Conservation (phyloP, 2,113 vertebrate species). For the Numida meleagris region DNA sequence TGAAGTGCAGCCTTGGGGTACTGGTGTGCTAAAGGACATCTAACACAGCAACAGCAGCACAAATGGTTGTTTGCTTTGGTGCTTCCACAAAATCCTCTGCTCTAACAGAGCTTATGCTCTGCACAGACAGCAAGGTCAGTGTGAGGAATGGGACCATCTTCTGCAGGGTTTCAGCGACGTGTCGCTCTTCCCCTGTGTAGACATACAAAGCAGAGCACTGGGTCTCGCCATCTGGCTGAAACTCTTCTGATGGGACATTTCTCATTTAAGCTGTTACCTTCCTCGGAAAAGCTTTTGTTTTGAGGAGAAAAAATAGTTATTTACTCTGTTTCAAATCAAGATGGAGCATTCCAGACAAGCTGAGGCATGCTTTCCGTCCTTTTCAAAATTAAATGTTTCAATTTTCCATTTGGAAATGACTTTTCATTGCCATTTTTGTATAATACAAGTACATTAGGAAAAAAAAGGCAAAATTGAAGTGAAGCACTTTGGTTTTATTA, state of each 20-base stretch:
- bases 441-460: not conserved
- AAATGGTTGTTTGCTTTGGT: not conserved
- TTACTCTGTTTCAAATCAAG: not conserved
- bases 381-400: not conserved
- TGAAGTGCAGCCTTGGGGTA: fast-evolving
- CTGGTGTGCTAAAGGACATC: not conserved
- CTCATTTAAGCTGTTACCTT: not conserved
- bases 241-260: fast-evolving
- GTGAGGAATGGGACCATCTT: fast-evolving
- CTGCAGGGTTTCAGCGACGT: fast-evolving
- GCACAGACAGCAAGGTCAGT: not conserved
- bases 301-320: not conserved
- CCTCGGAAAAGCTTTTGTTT: not conserved
- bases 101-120: not conserved
- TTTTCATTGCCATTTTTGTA: not conserved
- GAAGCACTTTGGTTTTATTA: not conserved
- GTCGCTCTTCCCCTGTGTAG: not conserved
- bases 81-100: not conserved
- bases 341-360: not conserved
- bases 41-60: not conserved
- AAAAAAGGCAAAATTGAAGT: not conserved
- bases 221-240: fast-evolving
- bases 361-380: not conserved
- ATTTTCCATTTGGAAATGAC: not conserved
- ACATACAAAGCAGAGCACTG: not conserved